Conservation (phyloP, 2,888 invertebrate genomes). For the Drosophila ustulata region DNA sequence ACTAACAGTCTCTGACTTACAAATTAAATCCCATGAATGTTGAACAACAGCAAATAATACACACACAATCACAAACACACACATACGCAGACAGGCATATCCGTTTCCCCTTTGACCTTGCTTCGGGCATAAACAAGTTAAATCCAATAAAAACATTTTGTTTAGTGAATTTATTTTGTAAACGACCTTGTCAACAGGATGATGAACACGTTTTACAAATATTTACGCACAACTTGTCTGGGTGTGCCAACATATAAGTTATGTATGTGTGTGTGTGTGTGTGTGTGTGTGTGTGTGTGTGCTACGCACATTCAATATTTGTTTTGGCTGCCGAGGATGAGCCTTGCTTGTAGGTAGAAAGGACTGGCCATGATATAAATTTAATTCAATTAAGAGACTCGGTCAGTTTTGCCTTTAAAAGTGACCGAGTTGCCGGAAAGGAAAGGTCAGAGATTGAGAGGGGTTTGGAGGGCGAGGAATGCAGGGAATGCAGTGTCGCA, state of each 20-base stretch:
- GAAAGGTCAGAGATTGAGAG: neutral
- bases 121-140: constrained; percentile 57
- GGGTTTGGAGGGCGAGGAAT: neutral
- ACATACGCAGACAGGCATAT: neutral
- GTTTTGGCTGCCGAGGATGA: constrained; percentile 36
- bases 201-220: constrained; percentile 74
- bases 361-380: constrained; percentile 44
- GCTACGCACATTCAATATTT: constrained; percentile 40
- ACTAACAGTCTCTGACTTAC: constrained; percentile 9
- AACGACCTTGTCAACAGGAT: constrained; percentile 76
- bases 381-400: constrained; percentile 60
- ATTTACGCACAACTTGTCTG: constrained; percentile 51
- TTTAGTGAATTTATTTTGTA: constrained; percentile 72
- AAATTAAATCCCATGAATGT: constrained; percentile 18
- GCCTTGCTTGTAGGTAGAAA: constrained; percentile 1
- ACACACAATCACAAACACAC: neutral
- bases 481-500: neutral
- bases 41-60: constrained; percentile 13
- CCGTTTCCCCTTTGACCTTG: constrained; percentile 35
- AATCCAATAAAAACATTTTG: constrained; percentile 71
- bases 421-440: constrained; percentile 2
- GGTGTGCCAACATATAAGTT: constrained; percentile 19
- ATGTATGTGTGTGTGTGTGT: constrained; percentile 23
- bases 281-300: constrained; percentile 29
- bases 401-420: constrained; percentile 28